Evolutionary conservation across 2,888 invertebrate species (phyloP).

Genomic region (Lochmaea crataegi): DNA sequence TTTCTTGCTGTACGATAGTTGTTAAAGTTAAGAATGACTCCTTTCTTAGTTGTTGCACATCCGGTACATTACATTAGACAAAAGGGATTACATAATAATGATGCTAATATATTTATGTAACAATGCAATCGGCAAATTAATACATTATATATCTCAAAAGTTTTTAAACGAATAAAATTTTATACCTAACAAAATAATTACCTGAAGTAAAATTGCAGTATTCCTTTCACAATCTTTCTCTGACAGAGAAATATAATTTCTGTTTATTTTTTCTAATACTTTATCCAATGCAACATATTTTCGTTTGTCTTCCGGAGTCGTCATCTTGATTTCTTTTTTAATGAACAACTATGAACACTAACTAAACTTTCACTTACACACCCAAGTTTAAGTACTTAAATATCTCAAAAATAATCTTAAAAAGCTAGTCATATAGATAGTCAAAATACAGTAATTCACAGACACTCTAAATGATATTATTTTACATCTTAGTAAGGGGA

Average conservation of each 20-base stretch:
- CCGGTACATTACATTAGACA: not conserved
- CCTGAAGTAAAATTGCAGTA: slow-evolving; percentile 63
- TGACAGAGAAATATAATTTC: slow-evolving; percentile 50
- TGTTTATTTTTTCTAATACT: not conserved
- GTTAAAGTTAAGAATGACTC: too few species aligned
- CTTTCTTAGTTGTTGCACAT: not conserved
- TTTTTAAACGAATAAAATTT: too few species aligned
- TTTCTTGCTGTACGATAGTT: too few species aligned
- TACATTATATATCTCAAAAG: too few species aligned
- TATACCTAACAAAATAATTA: slow-evolving; percentile 51
- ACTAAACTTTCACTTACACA: not conserved
- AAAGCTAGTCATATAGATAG: not conserved
- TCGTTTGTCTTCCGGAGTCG: not conserved
- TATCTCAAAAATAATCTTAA: not conserved
- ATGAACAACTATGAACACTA: not conserved
- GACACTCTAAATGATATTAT: too few species aligned
- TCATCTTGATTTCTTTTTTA: not conserved
- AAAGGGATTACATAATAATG: too few species aligned
- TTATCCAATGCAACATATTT: not conserved
- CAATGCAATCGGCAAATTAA: too few species aligned
- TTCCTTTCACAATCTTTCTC: slow-evolving; percentile 50
- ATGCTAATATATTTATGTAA: too few species aligned
- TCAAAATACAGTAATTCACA: not conserved
- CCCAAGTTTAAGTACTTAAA: not conserved
- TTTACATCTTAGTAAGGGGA: too few species aligned